phyloP scores from a whole-genome alignment of 2,888 invertebrate genomes.

The Fragum sueziense region DNA sequence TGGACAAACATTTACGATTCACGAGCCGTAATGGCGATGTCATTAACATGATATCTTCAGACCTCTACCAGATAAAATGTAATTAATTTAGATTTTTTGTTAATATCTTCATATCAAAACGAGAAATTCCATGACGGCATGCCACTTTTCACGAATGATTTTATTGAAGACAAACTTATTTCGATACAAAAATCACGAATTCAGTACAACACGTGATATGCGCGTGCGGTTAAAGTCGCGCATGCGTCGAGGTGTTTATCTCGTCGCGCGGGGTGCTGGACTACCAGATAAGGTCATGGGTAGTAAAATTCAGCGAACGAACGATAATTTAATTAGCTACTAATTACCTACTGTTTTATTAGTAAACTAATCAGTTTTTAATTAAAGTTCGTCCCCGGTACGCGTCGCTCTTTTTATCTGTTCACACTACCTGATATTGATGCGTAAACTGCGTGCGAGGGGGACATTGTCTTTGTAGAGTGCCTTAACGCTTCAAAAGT shows the following conservation, averaged over 20 bases:
- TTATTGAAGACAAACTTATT: constrained; percentile 5
- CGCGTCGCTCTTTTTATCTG: background rate
- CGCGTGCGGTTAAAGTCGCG: constrained; percentile 37
- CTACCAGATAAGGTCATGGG: constrained; percentile 41
- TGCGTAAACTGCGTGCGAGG: background rate
- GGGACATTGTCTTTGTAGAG: background rate
- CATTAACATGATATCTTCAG: background rate
- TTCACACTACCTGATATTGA: background rate
- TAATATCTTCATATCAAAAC: constrained; percentile 2
- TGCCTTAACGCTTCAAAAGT: background rate
- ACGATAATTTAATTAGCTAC: constrained; percentile 55
- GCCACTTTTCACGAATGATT: constrained; percentile 11
- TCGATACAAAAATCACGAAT: constrained; percentile 27
- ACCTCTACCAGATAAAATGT: background rate
- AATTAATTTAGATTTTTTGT: background rate
- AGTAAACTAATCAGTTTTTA: constrained; percentile 55
- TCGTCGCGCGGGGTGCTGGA: constrained; percentile 29
- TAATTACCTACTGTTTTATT: constrained; percentile 57
- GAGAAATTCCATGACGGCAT: constrained; percentile 1
- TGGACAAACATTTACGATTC: background rate
- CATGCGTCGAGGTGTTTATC: constrained; percentile 47
- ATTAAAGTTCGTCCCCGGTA: constrained; percentile 37
- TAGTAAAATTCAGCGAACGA: constrained; percentile 37
- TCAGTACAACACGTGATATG: constrained; percentile 39
- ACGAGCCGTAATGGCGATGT: background rate